Base-by-base conservation (phyloP, 2,888 invertebrate species). In the Caenorhabditis sulstoni region DNA sequence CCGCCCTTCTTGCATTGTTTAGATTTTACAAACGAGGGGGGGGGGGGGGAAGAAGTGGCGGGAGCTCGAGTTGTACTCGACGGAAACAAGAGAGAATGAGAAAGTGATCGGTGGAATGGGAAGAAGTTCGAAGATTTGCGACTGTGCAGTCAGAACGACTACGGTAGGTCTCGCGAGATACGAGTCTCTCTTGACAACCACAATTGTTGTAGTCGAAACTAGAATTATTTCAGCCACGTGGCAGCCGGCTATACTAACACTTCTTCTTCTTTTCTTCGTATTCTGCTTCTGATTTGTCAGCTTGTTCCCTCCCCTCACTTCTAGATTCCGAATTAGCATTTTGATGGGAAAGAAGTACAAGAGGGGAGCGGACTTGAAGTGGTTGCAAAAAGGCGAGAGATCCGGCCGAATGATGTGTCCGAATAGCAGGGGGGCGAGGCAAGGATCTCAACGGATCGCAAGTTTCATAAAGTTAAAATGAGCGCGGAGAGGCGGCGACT, bases 401-500 rank as follows among this genome's bases (percentile, higher is more conserved):
- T 70, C 58, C 68, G 53, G 59, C 4, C 18, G 52, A 35, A 53
- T 20, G 53, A 67, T 53, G 53, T 64, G 39, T 20, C 14, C 41
- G 41, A 2, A 41, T 11, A 11, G 41, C 4, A 49, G 67, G 41
- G 47, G 49, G 49, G 57, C 20, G 45, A 16, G 49, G 49, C n/a
- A n/a, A 22, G 49, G n/a, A 45, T 57, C 59, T 67, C 41, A 59
- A 59, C 57, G 59, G 44, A 65, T 64, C 57, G 73, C 67, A 75
- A 75, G 75, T 75, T 75, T 75, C 75, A 75, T 67, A 67, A 75
- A 75, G 67, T 67, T 75, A 67, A 75, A 75, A 75, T 75, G 75
- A 68, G 67, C 52, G 61, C 57, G 57, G 61, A 47, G 52, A 37
- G 59, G 37, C 39, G 49, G 50, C 39, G 71, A 12, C 49, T 4